Base-by-base conservation (phyloP, 2,888 invertebrate species). In the Drosophila quasianomalipes region DNA sequence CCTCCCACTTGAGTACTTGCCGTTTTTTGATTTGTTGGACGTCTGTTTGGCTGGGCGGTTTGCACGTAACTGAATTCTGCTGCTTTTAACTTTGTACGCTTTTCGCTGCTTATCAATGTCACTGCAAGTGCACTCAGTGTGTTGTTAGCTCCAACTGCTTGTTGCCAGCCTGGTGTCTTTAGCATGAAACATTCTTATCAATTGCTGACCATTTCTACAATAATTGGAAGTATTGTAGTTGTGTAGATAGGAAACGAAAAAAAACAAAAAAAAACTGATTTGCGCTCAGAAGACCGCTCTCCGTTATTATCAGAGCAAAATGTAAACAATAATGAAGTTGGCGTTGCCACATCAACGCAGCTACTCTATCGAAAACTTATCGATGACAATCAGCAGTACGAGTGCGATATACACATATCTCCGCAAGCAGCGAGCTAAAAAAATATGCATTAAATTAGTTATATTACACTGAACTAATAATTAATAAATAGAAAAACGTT, bases 31-130 rank as follows among this genome's bases (percentile, higher is more conserved):
- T 16, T 47, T 60, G 52, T 64, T 37, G 82, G 66, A 74, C 82
- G 82, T 85, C 85, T 83, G 85, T 74, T 90, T 79, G 63, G 83
- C 70, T 88, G 74, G 62, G 86, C 81, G 65, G 74, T 74, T 77
- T 73, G 67, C 70, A 70, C 61, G 64, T 73, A 81, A 90, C 81
- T 85, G 81, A 88, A 66, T 69, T 68, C 57, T 71, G 69, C 59
- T 68, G 79, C 82, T 79, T 84, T 74, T 74, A 77, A 73, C 77
- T 82, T 7, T 71, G 69, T 16, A n/a, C 22, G 66, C 66, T 76
- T 62, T 76, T 71, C 71, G 73, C 55, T 66, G 49, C 41, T 54
- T 74, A 74, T 82, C 79, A 82, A 60, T 60, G 53, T 53, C 44
- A 57, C 44, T 28, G 28, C 41, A 44, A 58, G 31, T 47, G 61